Percentiles rank a stretch among this genome's conserved stretches.
These are phyloP conservation scores for Bungarus multicinctus DNA, from an alignment of 2,113 vertebrate genomes.

Conservation along the genomic window DNA sequence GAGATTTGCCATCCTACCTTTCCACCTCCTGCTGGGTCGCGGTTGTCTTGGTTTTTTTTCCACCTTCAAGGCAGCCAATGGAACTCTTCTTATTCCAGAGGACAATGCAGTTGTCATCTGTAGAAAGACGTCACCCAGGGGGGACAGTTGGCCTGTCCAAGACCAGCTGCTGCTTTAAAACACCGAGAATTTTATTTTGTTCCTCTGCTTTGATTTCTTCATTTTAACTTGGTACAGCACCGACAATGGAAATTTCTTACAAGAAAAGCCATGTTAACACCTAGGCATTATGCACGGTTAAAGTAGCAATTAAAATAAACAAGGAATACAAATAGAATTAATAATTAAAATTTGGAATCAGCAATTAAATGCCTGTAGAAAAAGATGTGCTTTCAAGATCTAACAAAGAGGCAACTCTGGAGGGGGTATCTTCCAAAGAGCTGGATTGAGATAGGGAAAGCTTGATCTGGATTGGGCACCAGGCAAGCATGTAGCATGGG, in stretches of 20 bases:
- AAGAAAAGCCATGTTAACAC: neutral
- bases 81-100: conserved; percentile 57
- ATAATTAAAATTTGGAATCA: neutral
- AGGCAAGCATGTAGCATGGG: neutral
- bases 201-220: neutral
- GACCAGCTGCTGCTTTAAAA: neutral
- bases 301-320: neutral
- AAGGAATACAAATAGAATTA: neutral
- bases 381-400: neutral
- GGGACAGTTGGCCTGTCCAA: neutral
- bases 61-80: conserved; percentile 46
- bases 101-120: conserved; percentile 26
- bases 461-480: neutral
- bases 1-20: conserved; percentile 65
- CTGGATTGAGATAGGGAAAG: neutral
- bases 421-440: neutral
- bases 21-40: conserved; percentile 57
- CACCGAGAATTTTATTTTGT: neutral
- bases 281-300: neutral
- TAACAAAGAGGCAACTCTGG: neutral
- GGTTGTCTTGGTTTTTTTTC: conserved; percentile 52
- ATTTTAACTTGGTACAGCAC: neutral
- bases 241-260: neutral
- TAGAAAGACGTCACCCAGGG: neutral
- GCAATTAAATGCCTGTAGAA: neutral